Percentiles rank a stretch among this genome's conserved stretches.
Evolutionary conservation across 2,797 vertebrate species (phyloP).

Genomic region (Anisognathus igniventris): DNA sequence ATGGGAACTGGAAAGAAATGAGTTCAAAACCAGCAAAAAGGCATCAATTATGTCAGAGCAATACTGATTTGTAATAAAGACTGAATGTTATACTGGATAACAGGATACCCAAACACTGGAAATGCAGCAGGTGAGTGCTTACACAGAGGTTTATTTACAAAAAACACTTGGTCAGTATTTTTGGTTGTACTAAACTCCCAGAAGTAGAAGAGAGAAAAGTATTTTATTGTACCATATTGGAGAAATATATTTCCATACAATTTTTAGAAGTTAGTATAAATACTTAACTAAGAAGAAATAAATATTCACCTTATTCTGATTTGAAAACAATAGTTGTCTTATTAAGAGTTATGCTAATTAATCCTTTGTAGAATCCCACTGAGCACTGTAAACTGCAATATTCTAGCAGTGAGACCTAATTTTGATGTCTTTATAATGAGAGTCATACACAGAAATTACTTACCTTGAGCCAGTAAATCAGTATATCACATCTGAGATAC

Average conservation of each 20-base stretch:
- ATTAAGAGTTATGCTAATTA: background rate
- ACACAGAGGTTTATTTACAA: background rate
- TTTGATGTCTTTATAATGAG: background rate
- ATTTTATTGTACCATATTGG: background rate
- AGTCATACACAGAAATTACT: background rate
- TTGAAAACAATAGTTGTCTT: background rate
- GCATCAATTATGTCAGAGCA: background rate
- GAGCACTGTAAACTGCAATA: background rate
- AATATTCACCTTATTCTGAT: background rate
- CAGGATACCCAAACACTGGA: background rate
- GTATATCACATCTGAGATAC: background rate
- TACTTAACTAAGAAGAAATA: background rate
- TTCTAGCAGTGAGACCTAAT: background rate
- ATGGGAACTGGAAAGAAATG: background rate
- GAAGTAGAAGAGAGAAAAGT: background rate
- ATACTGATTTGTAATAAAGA: background rate
- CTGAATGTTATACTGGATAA: background rate
- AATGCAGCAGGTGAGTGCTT: background rate
- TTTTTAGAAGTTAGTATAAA: background rate
- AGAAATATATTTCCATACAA: background rate
- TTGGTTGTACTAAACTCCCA: background rate
- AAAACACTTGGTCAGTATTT: background rate
- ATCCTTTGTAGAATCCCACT: background rate
- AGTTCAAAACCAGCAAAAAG: background rate
- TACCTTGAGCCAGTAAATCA: background rate